Conservation (phyloP, 2,113 vertebrate genomes). For the Tragulus kanchil region DNA sequence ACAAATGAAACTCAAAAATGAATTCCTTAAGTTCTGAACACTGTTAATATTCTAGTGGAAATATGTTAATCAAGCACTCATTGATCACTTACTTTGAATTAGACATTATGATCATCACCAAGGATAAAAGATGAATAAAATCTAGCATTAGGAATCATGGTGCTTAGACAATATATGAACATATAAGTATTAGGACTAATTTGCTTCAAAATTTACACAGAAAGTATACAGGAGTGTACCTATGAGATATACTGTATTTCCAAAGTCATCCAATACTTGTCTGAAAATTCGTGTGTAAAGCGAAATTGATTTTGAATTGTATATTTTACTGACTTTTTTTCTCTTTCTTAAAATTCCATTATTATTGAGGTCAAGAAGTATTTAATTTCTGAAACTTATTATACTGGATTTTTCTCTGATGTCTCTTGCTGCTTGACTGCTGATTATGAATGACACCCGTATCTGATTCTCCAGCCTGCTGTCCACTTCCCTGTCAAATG, state of each 20-base stretch:
- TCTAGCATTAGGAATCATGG: background rate
- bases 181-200: background rate
- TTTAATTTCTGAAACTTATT: background rate
- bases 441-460: background rate
- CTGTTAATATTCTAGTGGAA: background rate
- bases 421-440: background rate
- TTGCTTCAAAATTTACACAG: constrained; percentile 25
- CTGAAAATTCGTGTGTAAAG: background rate
- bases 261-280: background rate
- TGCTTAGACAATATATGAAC: background rate
- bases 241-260: constrained; percentile 3
- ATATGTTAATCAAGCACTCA: constrained; percentile 22
- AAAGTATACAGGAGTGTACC: background rate
- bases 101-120: constrained; percentile 8
- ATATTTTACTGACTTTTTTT: constrained; percentile 13
- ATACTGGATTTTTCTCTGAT: background rate
- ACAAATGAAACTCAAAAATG: background rate
- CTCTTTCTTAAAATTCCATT: background rate
- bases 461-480: background rate
- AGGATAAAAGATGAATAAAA: constrained; percentile 35
- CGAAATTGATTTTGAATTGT: constrained; percentile 54
- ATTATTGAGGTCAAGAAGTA: background rate
- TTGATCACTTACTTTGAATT: constrained; percentile 35
- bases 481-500: background rate
- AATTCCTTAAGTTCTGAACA: background rate